Conservation (phyloP, 2,797 vertebrate genomes). For the Gymnothorax javanicus region DNA sequence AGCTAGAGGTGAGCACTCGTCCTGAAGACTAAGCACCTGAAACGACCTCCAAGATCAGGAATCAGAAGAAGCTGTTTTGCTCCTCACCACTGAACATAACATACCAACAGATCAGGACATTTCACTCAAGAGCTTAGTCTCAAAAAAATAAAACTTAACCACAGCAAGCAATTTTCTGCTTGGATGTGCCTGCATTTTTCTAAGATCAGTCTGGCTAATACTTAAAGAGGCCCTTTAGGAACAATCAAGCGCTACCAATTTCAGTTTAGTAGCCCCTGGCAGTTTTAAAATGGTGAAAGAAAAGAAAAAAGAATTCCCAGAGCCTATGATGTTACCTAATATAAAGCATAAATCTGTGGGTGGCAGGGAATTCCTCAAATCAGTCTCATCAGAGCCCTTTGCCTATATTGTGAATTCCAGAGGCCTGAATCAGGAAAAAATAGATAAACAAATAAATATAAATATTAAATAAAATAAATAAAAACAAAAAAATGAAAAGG, state of each 20-base stretch:
- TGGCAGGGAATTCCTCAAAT: conserved; percentile 7
- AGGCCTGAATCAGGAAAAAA: neutral
- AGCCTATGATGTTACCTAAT: neutral
- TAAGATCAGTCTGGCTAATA: neutral
- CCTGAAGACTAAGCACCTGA: neutral
- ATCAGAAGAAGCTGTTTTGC: neutral
- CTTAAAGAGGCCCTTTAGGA: neutral
- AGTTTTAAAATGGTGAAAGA: neutral
- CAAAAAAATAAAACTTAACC: neutral
- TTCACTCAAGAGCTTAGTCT: neutral
- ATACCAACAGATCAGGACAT: neutral
- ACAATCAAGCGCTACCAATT: neutral
- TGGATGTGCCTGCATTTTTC: neutral
- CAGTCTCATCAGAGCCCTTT: neutral
- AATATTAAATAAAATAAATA: neutral
- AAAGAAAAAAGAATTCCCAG: neutral
- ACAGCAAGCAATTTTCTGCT: neutral
- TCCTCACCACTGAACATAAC: neutral
- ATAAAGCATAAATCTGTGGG: neutral
- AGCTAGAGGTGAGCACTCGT: neutral
- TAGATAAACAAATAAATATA: neutral
- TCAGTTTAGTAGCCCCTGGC: neutral
- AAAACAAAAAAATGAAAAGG: neutral
- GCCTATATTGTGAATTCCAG: neutral
- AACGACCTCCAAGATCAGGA: neutral